These are phyloP conservation scores for Cephus pulcher DNA, from an alignment of 2,888 invertebrate species.

Conservation along the genomic window DNA sequence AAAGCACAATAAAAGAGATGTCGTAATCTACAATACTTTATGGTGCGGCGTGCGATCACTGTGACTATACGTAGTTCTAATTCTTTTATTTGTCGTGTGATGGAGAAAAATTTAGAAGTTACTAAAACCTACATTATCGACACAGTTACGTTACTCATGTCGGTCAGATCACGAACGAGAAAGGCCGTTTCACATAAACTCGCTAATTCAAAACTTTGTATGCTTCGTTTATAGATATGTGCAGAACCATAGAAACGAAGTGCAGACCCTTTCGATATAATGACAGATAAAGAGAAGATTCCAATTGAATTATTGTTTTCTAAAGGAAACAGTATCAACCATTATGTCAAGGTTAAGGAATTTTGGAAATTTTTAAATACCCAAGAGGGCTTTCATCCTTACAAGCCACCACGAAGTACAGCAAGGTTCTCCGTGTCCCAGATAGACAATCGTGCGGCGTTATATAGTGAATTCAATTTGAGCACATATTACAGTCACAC, in stretches of 20 bases:
- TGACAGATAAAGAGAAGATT: constrained; percentile 10
- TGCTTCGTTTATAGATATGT: background rate
- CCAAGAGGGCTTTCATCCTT: constrained; percentile 19
- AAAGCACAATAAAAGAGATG: too few species aligned
- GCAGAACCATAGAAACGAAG: background rate
- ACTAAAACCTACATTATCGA: background rate
- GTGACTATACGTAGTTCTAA: background rate
- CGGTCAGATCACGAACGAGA: background rate
- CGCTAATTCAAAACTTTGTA: background rate
- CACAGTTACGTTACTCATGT: background rate
- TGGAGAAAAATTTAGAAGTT: background rate
- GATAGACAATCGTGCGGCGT: background rate
- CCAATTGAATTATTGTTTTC: constrained; percentile 28
- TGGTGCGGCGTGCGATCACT: background rate
- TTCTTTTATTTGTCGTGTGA: background rate
- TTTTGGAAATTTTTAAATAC: constrained; percentile 31
- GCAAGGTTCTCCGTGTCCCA: background rate
- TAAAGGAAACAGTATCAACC: constrained; percentile 20
- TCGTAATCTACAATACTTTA: background rate
- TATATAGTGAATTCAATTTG: background rate
- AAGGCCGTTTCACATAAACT: background rate
- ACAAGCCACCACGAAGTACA: constrained; percentile 12
- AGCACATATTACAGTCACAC: background rate
- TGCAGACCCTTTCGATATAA: constrained; percentile 2
- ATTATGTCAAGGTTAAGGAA: constrained; percentile 27